Base-by-base conservation (phyloP, 2,888 invertebrate species). In the Amphipoea oculea region DNA sequence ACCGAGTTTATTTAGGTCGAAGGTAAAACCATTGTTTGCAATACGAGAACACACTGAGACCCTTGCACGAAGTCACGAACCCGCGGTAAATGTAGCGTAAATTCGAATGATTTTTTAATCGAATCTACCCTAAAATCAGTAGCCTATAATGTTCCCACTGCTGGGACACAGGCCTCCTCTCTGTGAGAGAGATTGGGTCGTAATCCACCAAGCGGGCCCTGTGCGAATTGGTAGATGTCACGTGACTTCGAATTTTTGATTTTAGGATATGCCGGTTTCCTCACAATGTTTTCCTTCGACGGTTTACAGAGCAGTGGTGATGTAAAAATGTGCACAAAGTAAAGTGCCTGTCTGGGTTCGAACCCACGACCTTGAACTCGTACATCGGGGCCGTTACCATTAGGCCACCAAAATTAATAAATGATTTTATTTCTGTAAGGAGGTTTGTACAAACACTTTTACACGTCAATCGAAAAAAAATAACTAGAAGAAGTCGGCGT, bases 1-100 rank as follows among this genome's bases (percentile, higher is more conserved):
- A 85, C 76, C 78, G 78, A 89, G 92, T 92, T 92, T 92, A 92
- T 92, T 92, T 88, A 90, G 92, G 92, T 90, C 91, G 88, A 86
- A 89, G 85, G 88, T 79, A 67, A 9, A 66, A 73, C 81, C 54
- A 78, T 86, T 85, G 82, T 85, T 88, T 89, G 79, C 78, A 51
- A n/a, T 62, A 79, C 65, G 69, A 76, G 71, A 75, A 78, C 62
- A 62, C 36, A 69, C 60, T 40, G 63, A 20, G 17, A n/a, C 17
- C 11, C n/a, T 17, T 40, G 17, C 36, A 17, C 1, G n/a, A 48
- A 48, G 0, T 48, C 4, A 48, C 12, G 48, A 17, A 40, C 40
- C 23, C 3, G 12, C 29, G 4, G 7, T 9, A 9, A 54, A 23
- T 4, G 23, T 23, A 71, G 11, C 40, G n/a, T 11, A 40, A 6